Evolutionary conservation across 2,113 vertebrate species (phyloP).

Genomic region (Numida meleagris): DNA sequence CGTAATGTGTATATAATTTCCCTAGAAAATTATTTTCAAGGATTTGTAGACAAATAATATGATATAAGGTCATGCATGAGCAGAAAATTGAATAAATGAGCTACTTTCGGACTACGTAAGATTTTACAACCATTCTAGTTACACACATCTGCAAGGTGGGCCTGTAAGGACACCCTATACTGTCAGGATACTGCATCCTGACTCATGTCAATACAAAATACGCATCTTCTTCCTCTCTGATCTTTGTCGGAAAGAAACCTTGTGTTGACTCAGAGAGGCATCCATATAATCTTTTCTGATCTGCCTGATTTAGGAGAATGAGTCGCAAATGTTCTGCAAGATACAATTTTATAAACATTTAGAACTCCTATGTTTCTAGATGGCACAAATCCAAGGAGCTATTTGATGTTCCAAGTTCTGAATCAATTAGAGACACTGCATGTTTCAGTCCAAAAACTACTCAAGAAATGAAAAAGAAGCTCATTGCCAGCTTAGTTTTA

Average conservation of each 20-base stretch:
- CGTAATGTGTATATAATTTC: neutral
- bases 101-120: neutral
- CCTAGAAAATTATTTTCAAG: neutral
- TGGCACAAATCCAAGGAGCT: neutral
- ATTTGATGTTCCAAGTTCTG: neutral
- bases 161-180: neutral
- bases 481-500: neutral
- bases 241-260: neutral
- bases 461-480: neutral
- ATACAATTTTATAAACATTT: neutral
- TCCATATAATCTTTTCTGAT: neutral
- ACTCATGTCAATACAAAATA: neutral
- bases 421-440: neutral
- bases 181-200: neutral
- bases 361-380: neutral
- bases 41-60: neutral
- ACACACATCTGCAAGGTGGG: neutral
- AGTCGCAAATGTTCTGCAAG: neutral
- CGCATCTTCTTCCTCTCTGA: neutral
- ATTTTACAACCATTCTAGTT: neutral
- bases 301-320: neutral
- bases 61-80: neutral
- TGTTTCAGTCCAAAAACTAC: neutral
- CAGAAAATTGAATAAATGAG: neutral
- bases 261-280: neutral